Conservation (phyloP, 2,113 vertebrate species). For the Taurulus bubalis region DNA sequence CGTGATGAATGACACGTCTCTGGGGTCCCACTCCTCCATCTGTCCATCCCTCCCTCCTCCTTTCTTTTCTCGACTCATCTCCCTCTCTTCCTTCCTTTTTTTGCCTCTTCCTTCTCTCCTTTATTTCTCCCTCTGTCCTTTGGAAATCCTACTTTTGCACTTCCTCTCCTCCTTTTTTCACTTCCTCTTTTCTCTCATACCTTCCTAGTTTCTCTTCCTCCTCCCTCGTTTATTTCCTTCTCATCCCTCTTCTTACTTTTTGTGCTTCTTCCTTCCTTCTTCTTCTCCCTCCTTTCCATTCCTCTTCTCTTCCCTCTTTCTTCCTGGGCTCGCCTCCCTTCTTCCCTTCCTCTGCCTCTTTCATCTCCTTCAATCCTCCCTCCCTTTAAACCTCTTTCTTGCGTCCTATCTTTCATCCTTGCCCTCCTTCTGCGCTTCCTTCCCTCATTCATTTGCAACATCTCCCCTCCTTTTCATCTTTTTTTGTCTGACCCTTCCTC, state of each 20-base stretch:
- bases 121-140: neutral
- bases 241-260: neutral
- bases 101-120: neutral
- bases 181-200: neutral
- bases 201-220: neutral
- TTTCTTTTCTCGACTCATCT: slow-evolving; percentile 18
- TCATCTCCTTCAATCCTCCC: neutral
- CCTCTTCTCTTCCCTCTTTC: neutral
- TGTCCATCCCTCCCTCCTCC: slow-evolving; percentile 75
- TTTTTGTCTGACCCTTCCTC: neutral
- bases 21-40: slow-evolving; percentile 83
- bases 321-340: neutral
- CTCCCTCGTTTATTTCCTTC: too few species aligned
- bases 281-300: neutral
- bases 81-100: neutral
- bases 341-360: neutral
- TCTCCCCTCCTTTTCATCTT: neutral
- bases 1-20: slow-evolving; percentile 83
- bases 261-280: neutral
- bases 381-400: neutral
- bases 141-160: neutral
- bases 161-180: neutral
- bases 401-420: neutral
- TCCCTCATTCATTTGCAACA: neutral
- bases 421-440: neutral